These are phyloP conservation scores for Heliothis peltigera DNA, from an alignment of 2,888 invertebrate genomes.

Conservation along the genomic window DNA sequence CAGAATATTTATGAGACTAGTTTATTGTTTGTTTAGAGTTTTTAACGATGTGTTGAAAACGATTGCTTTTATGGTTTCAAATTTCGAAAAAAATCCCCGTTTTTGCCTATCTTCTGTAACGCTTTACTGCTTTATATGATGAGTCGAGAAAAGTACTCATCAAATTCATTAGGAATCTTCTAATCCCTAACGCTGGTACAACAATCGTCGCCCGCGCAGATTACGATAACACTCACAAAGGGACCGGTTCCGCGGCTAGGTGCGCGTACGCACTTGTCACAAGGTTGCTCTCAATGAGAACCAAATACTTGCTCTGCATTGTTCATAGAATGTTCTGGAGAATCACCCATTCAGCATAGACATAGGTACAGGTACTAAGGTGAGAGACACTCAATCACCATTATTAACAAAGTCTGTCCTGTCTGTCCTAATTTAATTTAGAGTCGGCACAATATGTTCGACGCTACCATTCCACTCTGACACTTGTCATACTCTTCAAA, in stretches of 20 bases:
- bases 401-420: no score
- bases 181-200: constrained; percentile 19
- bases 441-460: no score
- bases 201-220: constrained; percentile 27
- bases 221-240: constrained; percentile 40
- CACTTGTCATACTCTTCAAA: no score
- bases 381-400: no score
- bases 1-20: constrained; percentile 35
- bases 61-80: neutral
- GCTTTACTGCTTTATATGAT: no score
- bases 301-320: constrained; percentile 31
- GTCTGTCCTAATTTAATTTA: no score
- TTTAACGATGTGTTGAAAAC: neutral
- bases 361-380: no score
- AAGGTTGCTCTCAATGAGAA: constrained; percentile 41
- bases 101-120: no score
- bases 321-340: neutral
- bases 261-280: constrained; percentile 44
- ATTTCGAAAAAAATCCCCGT: neutral
- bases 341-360: no score
- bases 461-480: no score
- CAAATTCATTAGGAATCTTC: neutral
- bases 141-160: no score
- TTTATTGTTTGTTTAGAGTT: constrained; percentile 2
- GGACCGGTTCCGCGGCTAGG: constrained; percentile 43